Base-by-base conservation (phyloP, 2,888 invertebrate species). In the Ferdinandea cuprea region DNA sequence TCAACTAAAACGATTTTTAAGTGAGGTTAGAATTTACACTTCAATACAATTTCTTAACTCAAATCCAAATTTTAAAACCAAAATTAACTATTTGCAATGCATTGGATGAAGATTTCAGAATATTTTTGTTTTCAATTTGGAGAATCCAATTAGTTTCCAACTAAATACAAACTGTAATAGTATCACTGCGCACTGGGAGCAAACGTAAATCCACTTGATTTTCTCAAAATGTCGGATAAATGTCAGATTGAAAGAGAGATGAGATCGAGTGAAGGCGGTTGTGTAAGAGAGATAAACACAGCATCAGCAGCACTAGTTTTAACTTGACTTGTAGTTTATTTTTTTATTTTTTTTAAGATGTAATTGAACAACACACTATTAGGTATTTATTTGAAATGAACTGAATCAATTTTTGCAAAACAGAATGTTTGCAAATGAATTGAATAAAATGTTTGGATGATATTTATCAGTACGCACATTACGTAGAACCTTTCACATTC, bases 191-290 rank as follows among this genome's bases (percentile, higher is more conserved):
- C 52, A 46, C 13, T 9, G 13, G 15, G 30, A 44, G 37, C 8
- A 54, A n/a, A n/a, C n/a, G n/a, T n/a, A n/a, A 83, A 61, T 77
- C 50, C 72, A 81, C 77, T 81, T 72, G 77, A 69, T 77, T 72
- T 68, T 68, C 65, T 78, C 73, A 83, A 83, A 78, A 83, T 83
- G 83, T 83, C 83, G 72, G 83, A 78, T 68, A 78, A 83, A 83
- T 52, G 77, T 78, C 77, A 78, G 72, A 78, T 44, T 59, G 66
- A 83, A 68, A 78, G 83, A 72, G 81, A 83, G 44, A 65, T 8
- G 42, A 73, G 61, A 83, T 73, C 7, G 21, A 13, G 4, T 21
- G 19, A 2, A 58, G 42, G 42, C 63, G 56, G 54, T 40, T 68
- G 83, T 25, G 68, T 25, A 69, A 83, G 30, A 44, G 83, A 83